Conservation (phyloP, 2,888 invertebrate species). For the Drosophila phalerata region DNA sequence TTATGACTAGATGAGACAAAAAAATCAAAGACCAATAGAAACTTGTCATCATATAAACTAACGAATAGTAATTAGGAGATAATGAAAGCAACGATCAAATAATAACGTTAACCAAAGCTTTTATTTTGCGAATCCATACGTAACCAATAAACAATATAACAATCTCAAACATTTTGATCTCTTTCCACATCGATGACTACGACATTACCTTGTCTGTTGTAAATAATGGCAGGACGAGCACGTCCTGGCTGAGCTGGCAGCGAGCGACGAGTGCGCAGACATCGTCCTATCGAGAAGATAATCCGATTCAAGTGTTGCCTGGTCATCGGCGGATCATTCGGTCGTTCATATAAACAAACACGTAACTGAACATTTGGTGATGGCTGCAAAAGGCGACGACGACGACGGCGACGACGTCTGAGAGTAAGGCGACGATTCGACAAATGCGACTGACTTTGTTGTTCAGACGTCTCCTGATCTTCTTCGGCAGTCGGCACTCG, state of each 20-base stretch:
- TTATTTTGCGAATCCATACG: background rate
- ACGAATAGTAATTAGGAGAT: no score
- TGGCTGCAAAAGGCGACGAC: background rate
- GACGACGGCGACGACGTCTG: background rate
- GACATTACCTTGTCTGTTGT: background rate
- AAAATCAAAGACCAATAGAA: no score
- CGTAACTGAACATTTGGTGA: background rate
- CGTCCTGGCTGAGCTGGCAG: conserved; percentile 1
- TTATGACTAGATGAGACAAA: no score
- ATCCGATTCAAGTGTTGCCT: conserved; percentile 19
- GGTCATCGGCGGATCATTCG: background rate
- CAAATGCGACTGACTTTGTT: no score
- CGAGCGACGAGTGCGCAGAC: conserved; percentile 15
- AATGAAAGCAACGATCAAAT: no score
- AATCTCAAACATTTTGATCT: background rate
- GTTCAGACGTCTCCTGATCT: background rate
- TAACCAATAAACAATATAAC: background rate
- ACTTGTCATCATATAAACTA: no score
- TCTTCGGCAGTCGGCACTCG: background rate
- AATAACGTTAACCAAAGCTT: no score
- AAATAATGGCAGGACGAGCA: conserved; percentile 20
- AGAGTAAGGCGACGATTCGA: background rate
- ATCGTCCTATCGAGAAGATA: conserved; percentile 20
- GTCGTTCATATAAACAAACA: conserved; percentile 9
- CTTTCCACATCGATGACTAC: conserved; percentile 13